phyloP scores from a whole-genome alignment of 2,888 invertebrate species.

The Physocephala rufipes region DNA sequence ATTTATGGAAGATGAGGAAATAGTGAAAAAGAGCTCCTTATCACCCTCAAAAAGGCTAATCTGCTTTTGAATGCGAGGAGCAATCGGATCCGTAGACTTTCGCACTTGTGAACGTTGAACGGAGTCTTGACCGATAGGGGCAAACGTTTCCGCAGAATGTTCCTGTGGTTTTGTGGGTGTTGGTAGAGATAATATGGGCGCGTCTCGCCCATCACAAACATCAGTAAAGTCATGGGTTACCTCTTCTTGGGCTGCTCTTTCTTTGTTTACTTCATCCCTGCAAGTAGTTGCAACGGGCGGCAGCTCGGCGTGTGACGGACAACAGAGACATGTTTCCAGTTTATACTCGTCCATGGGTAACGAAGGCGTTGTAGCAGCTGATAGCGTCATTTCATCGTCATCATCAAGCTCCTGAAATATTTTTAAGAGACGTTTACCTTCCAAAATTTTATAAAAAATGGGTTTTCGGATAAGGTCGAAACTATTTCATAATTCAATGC shows the following conservation, averaged over 20 bases:
- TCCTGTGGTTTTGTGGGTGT: not conserved
- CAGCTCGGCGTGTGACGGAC: constrained; percentile 51
- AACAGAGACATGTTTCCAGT: constrained; percentile 55
- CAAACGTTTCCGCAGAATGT: constrained; percentile 1
- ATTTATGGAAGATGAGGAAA: constrained; percentile 54
- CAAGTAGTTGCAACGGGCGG: not conserved
- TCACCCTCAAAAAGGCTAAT: constrained; percentile 60
- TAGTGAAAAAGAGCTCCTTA: constrained; percentile 49
- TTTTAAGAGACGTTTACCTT: not conserved
- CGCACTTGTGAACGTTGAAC: constrained; percentile 48
- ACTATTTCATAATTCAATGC: too few species aligned
- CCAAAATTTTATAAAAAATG: too few species aligned
- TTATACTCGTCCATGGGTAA: constrained; percentile 54
- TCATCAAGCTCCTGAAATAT: constrained; percentile 63
- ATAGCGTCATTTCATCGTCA: constrained; percentile 70
- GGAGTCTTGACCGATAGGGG: not conserved
- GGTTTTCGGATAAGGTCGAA: too few species aligned
- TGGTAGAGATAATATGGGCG: constrained; percentile 8
- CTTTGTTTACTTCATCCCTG: too few species aligned
- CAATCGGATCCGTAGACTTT: constrained; percentile 58
- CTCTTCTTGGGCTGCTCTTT: not conserved
- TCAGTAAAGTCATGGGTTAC: constrained; percentile 26
- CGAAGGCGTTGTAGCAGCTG: constrained; percentile 67
- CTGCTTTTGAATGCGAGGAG: constrained; percentile 62
- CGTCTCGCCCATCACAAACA: too few species aligned